A percentile compares a stretch with the other conserved stretches of the same genome.
These are phyloP conservation scores for Girardinus metallicus DNA, from an alignment of 2,797 vertebrate species.

Conservation along the genomic window DNA sequence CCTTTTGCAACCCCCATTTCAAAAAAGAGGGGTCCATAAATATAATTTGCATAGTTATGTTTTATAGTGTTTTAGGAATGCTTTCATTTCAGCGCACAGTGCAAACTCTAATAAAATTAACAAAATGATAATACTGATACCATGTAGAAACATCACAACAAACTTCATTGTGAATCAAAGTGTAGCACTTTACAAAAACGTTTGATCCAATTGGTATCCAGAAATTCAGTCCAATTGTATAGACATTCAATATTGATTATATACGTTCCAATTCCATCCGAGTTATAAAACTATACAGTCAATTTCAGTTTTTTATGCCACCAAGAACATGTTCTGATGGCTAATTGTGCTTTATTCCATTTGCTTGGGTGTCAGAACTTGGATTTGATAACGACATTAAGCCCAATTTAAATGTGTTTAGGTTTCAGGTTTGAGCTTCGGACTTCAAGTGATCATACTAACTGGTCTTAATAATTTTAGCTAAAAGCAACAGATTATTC, in stretches of 20 bases:
- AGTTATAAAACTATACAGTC: neutral
- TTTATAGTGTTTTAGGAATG: slow-evolving; percentile 52
- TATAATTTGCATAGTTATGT: slow-evolving; percentile 50
- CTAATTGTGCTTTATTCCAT: neutral
- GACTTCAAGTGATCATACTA: no score
- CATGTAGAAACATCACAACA: neutral
- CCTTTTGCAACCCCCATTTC: slow-evolving; percentile 50
- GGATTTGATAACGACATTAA: neutral
- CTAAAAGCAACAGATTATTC: neutral
- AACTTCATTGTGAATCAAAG: neutral
- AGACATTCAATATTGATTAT: neutral
- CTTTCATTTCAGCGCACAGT: slow-evolving; percentile 19
- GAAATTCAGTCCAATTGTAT: neutral
- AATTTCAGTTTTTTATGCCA: neutral
- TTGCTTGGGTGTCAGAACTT: neutral
- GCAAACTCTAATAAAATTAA: neutral
- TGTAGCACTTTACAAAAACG: neutral
- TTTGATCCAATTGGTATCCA: neutral
- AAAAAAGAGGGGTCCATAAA: slow-evolving; percentile 39
- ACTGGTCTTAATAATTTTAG: neutral
- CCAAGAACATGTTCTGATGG: neutral
- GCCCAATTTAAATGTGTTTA: neutral
- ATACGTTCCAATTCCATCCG: neutral
- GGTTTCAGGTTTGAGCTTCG: neutral
- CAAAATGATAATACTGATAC: neutral